Evolutionary conservation across 2,113 vertebrate species (phyloP), one percentile per base, ranked within the genome.

Genomic region (Orcinus orca): DNA sequence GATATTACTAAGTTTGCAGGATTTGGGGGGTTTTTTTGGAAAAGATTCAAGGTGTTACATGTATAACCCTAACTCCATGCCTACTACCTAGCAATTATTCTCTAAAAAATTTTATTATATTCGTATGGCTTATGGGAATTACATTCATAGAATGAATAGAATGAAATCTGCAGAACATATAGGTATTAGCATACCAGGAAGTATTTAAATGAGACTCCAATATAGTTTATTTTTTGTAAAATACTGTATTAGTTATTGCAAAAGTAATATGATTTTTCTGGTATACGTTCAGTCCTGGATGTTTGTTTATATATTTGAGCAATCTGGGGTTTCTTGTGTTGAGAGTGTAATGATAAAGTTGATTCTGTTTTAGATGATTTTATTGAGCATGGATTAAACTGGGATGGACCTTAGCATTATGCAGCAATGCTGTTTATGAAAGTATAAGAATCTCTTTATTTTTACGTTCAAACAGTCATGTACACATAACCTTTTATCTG

Each of bases 251-350:
- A 65, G 73, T 31, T 86, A 97, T n/a, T n/a, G 31, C 91, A 96
- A 82, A 50, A 71, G 11, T 67, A 41, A 84, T 80, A 26, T 44
- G 41, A 73, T 74, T 88, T 97, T 93, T 26, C 20, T 71, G 41
- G 29, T 83, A 33, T 93, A 14, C 62, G 82, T 65, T 63, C 15
- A 58, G 12, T 63, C 13, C 1, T 93, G 44, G 63, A 58, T 87
- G 33, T 86, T 97, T 44, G 11, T 80, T 94, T 97, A 47, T 68
- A 29, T 44, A 47, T 71, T 63, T 88, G 79, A 92, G 6, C 47
- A 60, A 38, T 68, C 53, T 53, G 38, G 44, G 29, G 21, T 55
- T 58, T 82, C 60, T 92, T 93, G 25, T 55, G 11, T 15, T n/a
- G 58, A 96, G 86, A 82, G 3, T 36, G 0, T 88, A 92, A 70